Base-by-base conservation (phyloP, 2,888 invertebrate species). In the Acanthosoma haemorrhoidale region DNA sequence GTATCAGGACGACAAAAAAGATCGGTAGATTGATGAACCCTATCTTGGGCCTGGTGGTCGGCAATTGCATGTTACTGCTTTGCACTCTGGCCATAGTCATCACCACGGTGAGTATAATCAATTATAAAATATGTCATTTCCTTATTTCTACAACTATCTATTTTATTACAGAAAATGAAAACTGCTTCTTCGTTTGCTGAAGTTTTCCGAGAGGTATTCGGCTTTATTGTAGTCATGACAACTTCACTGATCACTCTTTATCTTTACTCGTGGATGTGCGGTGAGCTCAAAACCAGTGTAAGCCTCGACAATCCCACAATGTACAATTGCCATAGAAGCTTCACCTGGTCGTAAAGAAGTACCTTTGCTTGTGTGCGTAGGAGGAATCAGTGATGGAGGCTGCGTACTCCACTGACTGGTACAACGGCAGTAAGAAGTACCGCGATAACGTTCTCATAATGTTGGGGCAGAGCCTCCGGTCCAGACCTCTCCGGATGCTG, bases 221-320 rank as follows among this genome's bases (percentile, higher is more conserved):
- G 66, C 13, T 66, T 66, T 51, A 31, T 43, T 18, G 31, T 66
- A n/a, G 66, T 66, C 6, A 66, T 66, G 66, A 66, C 34, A 32
- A 66, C 66, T 2, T 66, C 66, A 3, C 13, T 66, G 15, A 66
- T 66, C 43, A 36, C 66, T 8, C 51, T 66, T 18, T 66, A 51
- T n/a, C 51, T 66, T 4, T 66, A 66, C 32, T 66, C 66, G 2
- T 66, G 66, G 66, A 66, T 66, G 66, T 66, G 66, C 32, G 66
- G 66, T 0, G 66, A 66, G 29, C 51, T 66, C 4, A 66, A 66
- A 66, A 51, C 5, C 6, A 43, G 66, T 31, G 66, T 66, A 31
- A 63, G 63, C 16, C 13, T 0, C 15, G 6, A 9, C 11, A n/a
- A n/a, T n/a, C n/a, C n/a, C n/a, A n/a, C n/a, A n/a, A n/a, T n/a